These are phyloP conservation scores for Eulithis testata DNA, from an alignment of 2,888 invertebrate genomes.

Conservation along the genomic window DNA sequence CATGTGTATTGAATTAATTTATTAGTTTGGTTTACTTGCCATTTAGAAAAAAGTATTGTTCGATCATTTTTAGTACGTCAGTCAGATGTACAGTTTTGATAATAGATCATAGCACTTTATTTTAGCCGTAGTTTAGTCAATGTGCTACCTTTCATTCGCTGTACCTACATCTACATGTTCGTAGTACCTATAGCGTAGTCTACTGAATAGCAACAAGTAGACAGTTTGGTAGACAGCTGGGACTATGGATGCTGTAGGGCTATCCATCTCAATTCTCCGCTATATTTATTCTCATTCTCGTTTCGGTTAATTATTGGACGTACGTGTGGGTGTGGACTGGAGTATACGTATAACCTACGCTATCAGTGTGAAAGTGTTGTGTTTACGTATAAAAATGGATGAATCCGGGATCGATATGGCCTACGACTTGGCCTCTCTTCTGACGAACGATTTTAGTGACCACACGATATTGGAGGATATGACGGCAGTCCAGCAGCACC, in stretches of 20 bases:
- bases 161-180: background rate
- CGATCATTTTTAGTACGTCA: slow-evolving; percentile 40
- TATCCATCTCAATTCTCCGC: slow-evolving; percentile 57
- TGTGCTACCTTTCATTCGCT: slow-evolving; percentile 7
- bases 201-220: slow-evolving; percentile 74
- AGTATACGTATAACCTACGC: slow-evolving; percentile 51
- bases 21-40: slow-evolving; percentile 26
- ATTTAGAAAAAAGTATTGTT: slow-evolving; percentile 31
- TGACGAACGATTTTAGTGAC: slow-evolving; percentile 82
- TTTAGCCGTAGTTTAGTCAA: slow-evolving; percentile 57
- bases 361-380: slow-evolving; percentile 71
- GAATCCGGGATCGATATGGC: slow-evolving; percentile 87
- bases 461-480: slow-evolving; percentile 83
- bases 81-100: slow-evolving; percentile 22
- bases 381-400: slow-evolving; percentile 80
- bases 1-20: too few relatives aligned
- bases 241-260: slow-evolving; percentile 76
- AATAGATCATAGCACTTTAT: slow-evolving; percentile 42
- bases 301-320: slow-evolving; percentile 58
- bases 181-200: too few relatives aligned
- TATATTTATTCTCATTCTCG: slow-evolving; percentile 64
- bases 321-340: slow-evolving; percentile 1
- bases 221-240: slow-evolving; percentile 61
- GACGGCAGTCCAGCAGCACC: slow-evolving; percentile 80
- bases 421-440: slow-evolving; percentile 85